Evolutionary conservation across 2,888 invertebrate genomes (phyloP).

Genomic region (Zygaena filipendulae): DNA sequence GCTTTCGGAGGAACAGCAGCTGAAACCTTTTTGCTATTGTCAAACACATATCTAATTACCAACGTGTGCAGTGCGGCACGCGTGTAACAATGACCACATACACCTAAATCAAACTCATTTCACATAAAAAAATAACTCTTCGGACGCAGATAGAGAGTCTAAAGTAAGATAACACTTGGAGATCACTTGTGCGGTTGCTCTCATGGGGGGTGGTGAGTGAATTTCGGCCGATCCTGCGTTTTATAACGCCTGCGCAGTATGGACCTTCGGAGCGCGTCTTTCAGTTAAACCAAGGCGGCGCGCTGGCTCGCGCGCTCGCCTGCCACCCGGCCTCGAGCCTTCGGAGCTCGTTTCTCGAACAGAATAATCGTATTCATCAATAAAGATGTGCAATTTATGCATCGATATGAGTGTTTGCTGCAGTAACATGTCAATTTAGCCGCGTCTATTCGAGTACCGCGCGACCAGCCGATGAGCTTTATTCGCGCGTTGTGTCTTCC

Average conservation of each 20-base stretch:
- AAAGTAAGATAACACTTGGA: not conserved
- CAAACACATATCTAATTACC: slow-evolving; percentile 66
- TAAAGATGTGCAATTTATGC: slow-evolving; percentile 39
- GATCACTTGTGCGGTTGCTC: not conserved
- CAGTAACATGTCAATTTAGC: slow-evolving; percentile 45
- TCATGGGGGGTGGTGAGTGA: slow-evolving; percentile 26
- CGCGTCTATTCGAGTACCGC: too few relatives aligned
- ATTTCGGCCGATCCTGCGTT: slow-evolving; percentile 59
- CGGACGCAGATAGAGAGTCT: not conserved
- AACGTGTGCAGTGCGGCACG: slow-evolving; percentile 68
- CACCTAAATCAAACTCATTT: not conserved
- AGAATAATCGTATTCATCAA: slow-evolving; percentile 38
- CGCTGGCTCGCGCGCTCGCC: slow-evolving; percentile 68
- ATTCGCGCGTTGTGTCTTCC: slow-evolving; percentile 47
- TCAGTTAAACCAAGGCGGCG: slow-evolving; percentile 62
- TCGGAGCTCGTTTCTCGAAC: slow-evolving; percentile 32
- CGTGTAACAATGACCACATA: slow-evolving; percentile 19
- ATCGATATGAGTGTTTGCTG: slow-evolving; percentile 28
- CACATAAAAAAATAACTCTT: not conserved
- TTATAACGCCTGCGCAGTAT: slow-evolving; percentile 53
- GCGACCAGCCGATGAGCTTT: too few relatives aligned
- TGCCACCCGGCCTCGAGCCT: slow-evolving; percentile 51
- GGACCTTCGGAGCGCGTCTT: slow-evolving; percentile 33
- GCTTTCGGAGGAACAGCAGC: slow-evolving; percentile 44
- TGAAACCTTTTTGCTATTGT: slow-evolving; percentile 42